These are phyloP conservation scores for Ophion costatus DNA, from an alignment of 2,888 invertebrate species.

Conservation along the genomic window DNA sequence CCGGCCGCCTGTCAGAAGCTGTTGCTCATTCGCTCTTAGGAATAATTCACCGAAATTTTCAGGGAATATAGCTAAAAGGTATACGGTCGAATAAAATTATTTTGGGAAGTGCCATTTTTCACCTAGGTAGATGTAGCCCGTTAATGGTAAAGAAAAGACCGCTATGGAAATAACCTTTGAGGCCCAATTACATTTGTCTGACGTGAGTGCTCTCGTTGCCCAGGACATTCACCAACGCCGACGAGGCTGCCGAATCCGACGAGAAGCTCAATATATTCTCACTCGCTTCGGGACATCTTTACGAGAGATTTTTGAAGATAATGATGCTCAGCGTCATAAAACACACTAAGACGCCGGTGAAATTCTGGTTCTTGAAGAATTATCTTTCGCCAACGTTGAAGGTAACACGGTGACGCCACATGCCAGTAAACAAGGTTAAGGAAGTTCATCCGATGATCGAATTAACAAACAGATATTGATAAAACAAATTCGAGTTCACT, in stretches of 20 bases:
- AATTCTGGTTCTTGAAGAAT: slow-evolving; percentile 99
- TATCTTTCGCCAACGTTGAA: slow-evolving; percentile 98
- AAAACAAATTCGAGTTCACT: no score
- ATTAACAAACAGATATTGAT: no score
- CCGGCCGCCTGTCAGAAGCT: no score
- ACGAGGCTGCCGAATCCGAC: slow-evolving; percentile 86
- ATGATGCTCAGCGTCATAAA: slow-evolving; percentile 99
- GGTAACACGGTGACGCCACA: no score
- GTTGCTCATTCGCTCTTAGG: no score
- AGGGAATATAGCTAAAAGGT: no score
- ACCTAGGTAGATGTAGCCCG: neutral
- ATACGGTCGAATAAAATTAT: no score
- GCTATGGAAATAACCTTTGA: neutral
- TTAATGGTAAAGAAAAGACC: neutral
- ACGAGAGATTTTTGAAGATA: slow-evolving; percentile 97
- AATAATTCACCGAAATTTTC: no score
- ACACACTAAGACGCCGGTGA: slow-evolving; percentile 97
- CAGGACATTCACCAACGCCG: slow-evolving; percentile 82
- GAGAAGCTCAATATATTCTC: slow-evolving; percentile 98
- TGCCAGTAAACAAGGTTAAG: no score
- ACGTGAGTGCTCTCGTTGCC: neutral
- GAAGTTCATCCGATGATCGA: no score
- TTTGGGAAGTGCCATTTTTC: neutral
- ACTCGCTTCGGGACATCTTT: slow-evolving; percentile 98
- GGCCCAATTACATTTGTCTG: neutral